These are phyloP conservation scores for Bombylius discolor DNA, from an alignment of 2,888 invertebrate genomes.

Conservation along the genomic window DNA sequence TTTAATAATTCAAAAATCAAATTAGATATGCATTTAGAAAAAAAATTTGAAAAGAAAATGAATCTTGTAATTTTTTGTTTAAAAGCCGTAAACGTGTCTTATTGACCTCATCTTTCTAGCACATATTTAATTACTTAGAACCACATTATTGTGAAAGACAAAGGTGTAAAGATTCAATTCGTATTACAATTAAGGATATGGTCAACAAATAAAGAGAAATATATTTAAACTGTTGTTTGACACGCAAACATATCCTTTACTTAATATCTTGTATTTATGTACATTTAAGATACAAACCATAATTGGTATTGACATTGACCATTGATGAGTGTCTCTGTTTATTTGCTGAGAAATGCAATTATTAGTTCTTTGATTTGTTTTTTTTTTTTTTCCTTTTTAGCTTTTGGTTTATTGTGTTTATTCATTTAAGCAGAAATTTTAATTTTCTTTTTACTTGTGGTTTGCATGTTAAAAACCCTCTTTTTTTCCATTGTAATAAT, in stretches of 20 bases:
- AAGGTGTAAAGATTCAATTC: too few relatives aligned
- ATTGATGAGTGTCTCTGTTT: constrained; percentile 12
- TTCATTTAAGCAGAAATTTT: constrained; percentile 9
- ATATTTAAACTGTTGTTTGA: neutral
- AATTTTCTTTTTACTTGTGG: neutral
- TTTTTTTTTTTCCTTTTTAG: too few relatives aligned
- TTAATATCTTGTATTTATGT: neutral
- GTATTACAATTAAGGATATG: too few relatives aligned
- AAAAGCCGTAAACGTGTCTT: too few relatives aligned
- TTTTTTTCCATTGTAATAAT: neutral
- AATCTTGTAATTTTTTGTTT: too few relatives aligned
- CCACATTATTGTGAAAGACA: too few relatives aligned
- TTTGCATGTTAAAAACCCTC: neutral
- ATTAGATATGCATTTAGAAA: too few relatives aligned
- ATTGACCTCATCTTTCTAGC: too few relatives aligned
- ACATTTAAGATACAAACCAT: constrained; percentile 5
- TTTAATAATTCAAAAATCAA: too few relatives aligned
- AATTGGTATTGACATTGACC: constrained; percentile 15
- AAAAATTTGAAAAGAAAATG: too few relatives aligned
- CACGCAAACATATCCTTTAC: neutral
- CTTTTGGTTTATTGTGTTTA: constrained; percentile 10
- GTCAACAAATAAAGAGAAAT: neutral
- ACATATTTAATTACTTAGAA: too few relatives aligned
- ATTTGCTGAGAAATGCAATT: constrained; percentile 12
- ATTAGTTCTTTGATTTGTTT: neutral